Evolutionary conservation across 2,888 invertebrate species (phyloP).

Genomic region (Brachylomia viminalis): DNA sequence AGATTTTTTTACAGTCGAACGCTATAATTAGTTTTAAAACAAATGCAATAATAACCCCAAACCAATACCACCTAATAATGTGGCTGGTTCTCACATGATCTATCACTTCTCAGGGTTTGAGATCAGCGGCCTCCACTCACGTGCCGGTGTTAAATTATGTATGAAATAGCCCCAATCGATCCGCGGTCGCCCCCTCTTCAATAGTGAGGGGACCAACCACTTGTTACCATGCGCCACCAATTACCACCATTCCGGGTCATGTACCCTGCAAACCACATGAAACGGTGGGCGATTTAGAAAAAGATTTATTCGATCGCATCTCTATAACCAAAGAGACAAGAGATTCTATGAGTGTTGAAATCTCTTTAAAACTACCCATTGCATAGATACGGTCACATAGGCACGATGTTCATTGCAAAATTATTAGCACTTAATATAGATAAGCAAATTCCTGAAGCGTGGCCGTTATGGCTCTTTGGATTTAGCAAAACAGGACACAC

Average conservation of each 20-base stretch:
- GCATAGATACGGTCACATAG: background rate
- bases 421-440: background rate
- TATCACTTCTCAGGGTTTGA: constrained; percentile 7
- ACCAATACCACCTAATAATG: background rate
- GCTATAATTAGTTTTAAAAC: background rate
- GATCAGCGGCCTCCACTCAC: constrained; percentile 35
- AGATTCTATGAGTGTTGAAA: background rate
- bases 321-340: background rate
- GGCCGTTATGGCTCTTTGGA: background rate
- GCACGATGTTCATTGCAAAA: background rate
- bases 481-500: background rate
- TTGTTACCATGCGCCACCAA: constrained; percentile 61
- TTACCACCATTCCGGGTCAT: constrained; percentile 47
- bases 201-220: constrained; percentile 60
- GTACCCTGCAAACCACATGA: constrained; percentile 36
- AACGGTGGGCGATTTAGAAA: constrained; percentile 4
- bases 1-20: background rate
- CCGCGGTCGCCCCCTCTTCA: constrained; percentile 49
- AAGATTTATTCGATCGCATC: constrained; percentile 9
- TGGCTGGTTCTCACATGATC: constrained; percentile 10
- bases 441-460: background rate
- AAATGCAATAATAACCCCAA: background rate
- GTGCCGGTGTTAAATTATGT: constrained; percentile 72
- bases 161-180: constrained; percentile 74
- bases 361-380: background rate